phyloP scores from a whole-genome alignment of 2,113 vertebrate genomes.

The Pomatorhinus ruficollis region DNA sequence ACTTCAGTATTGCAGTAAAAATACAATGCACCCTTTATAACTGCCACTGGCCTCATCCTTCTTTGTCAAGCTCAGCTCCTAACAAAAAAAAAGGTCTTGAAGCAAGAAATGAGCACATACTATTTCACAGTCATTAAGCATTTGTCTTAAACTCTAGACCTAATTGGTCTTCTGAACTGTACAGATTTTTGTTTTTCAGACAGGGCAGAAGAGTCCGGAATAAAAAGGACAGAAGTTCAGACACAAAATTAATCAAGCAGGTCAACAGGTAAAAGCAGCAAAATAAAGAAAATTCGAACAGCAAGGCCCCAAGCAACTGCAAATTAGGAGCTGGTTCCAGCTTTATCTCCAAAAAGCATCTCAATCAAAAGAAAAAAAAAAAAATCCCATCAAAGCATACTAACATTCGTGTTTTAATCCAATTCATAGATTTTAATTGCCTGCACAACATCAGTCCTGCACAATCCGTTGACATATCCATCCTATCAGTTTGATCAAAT shows the following conservation, averaged over 20 bases:
- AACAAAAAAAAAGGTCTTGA: slow-evolving; percentile 29
- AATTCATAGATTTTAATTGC: slow-evolving; percentile 15
- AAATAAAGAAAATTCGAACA: neutral
- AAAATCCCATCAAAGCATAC: neutral
- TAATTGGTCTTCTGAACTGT: neutral
- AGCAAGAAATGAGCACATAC: slow-evolving; percentile 15
- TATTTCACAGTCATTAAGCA: slow-evolving; percentile 26
- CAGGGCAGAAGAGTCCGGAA: slow-evolving; percentile 9
- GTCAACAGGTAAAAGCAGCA: slow-evolving; percentile 43
- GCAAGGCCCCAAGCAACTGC: neutral
- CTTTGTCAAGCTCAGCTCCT: slow-evolving; percentile 28
- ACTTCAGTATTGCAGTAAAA: slow-evolving; percentile 74
- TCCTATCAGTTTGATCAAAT: neutral
- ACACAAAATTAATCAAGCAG: slow-evolving; percentile 56
- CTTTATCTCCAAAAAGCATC: slow-evolving; percentile 3
- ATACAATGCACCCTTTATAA: slow-evolving; percentile 65
- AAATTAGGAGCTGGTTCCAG: neutral
- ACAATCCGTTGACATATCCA: neutral
- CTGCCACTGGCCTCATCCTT: slow-evolving; percentile 50
- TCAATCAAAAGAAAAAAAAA: neutral
- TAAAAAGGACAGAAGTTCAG: slow-evolving; percentile 18
- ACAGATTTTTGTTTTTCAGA: neutral
- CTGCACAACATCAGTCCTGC: neutral
- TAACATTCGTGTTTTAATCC: neutral
- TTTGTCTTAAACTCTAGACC: neutral